Evolutionary conservation across 2,888 invertebrate genomes (phyloP).

Genomic region (Tetragonisca angustula): DNA sequence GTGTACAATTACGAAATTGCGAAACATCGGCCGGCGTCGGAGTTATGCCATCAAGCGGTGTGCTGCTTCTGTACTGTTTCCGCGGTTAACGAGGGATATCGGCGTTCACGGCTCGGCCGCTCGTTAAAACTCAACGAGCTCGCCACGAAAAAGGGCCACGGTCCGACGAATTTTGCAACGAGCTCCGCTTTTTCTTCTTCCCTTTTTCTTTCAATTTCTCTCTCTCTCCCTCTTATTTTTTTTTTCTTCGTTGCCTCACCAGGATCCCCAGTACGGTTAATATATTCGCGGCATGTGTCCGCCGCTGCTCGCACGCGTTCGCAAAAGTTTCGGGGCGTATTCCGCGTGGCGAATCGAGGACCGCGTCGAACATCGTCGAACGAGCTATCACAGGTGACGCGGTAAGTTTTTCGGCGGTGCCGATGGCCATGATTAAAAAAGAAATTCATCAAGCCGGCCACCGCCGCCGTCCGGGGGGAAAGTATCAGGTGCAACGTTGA

Average conservation of each 20-base stretch:
- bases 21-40: neutral
- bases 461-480: conserved; percentile 58
- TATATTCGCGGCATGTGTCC: conserved; percentile 59
- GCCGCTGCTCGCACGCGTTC: conserved; percentile 46
- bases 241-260: neutral
- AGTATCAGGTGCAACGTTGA: conserved; percentile 80
- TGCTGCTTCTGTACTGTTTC: neutral
- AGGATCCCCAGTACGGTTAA: conserved; percentile 37
- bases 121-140: conserved; percentile 19
- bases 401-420: conserved; percentile 60
- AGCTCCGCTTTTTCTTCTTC: neutral
- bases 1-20: neutral
- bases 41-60: neutral
- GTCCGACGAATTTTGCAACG: conserved; percentile 21
- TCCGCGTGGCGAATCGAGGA: conserved; percentile 70
- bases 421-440: conserved; percentile 71
- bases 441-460: conserved; percentile 77
- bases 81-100: conserved; percentile 31
- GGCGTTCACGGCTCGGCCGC: conserved; percentile 7
- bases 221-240: neutral
- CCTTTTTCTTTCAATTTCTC: neutral
- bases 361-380: conserved; percentile 34
- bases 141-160: conserved; percentile 16
- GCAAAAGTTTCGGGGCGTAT: conserved; percentile 43
- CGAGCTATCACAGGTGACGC: conserved; percentile 68